Base-by-base conservation (phyloP, 2,113 vertebrate species). In the Myxocyprinus asiaticus region DNA sequence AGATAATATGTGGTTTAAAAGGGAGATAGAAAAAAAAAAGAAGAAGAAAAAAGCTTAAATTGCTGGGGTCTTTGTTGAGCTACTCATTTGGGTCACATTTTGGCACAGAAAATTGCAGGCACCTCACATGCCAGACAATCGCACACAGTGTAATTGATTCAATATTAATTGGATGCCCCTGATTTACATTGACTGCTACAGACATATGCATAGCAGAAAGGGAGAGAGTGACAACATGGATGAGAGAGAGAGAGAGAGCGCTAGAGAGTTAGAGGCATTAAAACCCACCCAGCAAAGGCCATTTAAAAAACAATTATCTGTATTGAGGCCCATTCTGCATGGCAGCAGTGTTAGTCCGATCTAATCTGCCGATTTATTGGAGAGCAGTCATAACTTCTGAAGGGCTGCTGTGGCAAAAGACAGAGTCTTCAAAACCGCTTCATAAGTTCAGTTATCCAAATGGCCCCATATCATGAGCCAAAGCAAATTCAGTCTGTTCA, bases 121-220 rank as follows among this genome's bases (percentile, higher is more conserved):
- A 17, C 45, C 63, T 76, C 68, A 69, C 65, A 50, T 63, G 78
- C 82, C 69, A 81, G 68, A 63, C 69, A 67, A 76, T 70, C 48
- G 17, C 87, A 88, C 80, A 72, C 69, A 80, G 81, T 82, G 85
- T 86, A 88, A 92, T 90, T 87, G 89, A 88, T 89, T 87, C 86
- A 75, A 80, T 91, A 91, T 90, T 88, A 87, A 87, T 87, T 87
- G 87, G 85, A 85, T 83, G 87, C 82, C 77, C 87, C 74, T 84
- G 86, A 89, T 92, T 90, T 88, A 87, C 88, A 91, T 86, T 76
- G 85, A 89, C 85, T 86, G 88, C 73, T 87, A 89, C 85, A 89
- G 83, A 82, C 80, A 78, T 77, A 83, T 77, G 80, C 56, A 11
- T 63, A 66, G 67, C 73, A 80, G 43, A 59, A 79, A 86, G 61